Base-by-base conservation (phyloP, 2,113 vertebrate species). In the Otocyon megalotis region DNA sequence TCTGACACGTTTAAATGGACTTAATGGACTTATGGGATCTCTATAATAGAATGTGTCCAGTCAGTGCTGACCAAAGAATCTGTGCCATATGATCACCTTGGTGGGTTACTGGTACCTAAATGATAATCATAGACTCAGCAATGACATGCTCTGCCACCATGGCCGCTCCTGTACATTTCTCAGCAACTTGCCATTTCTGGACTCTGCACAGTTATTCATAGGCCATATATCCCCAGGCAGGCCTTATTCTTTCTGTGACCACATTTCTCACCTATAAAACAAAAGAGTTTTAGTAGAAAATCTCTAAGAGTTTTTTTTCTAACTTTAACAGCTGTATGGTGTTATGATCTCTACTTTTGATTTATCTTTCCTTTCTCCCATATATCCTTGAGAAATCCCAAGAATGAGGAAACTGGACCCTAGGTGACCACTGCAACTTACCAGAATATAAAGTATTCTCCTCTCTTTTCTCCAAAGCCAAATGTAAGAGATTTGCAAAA, bases 351-450 rank as follows among this genome's bases (percentile, higher is more conserved):
- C 35, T 82, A 53, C 30, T 77, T 95, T 92, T 94, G 76, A 85
- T 95, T 96, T 97, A 65, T 85, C 71, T 96, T 90, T 94, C 48
- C 19, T 80, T 8, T 43, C 28, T 95, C 14, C 30, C 30, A 65
- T 65, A 77, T 60, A 74, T 86, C 53, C 60, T 93, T 74, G 62
- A 96, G 54, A 96, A 95, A 97, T 91, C 71, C 26, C 14, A 93
- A 37, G 62, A 95, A 88, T 79, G 69, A 71, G 69, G 56, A 85
- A 94, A 83, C 60, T 87, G 60, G 24, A 87, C 80, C 17, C 30
- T 80, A 53, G 58, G 11, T 88, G 85, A 95, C 71, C 43, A 60
- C 72, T 93, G 30, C 30, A 89, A 86, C 67, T 89, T 87, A 60
- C 2, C 24, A 65, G 77, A 72, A 65, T 82, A 95, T 96, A 53